phyloP scores from a whole-genome alignment of 2,888 invertebrate species.

The Mamestra brassicae region DNA sequence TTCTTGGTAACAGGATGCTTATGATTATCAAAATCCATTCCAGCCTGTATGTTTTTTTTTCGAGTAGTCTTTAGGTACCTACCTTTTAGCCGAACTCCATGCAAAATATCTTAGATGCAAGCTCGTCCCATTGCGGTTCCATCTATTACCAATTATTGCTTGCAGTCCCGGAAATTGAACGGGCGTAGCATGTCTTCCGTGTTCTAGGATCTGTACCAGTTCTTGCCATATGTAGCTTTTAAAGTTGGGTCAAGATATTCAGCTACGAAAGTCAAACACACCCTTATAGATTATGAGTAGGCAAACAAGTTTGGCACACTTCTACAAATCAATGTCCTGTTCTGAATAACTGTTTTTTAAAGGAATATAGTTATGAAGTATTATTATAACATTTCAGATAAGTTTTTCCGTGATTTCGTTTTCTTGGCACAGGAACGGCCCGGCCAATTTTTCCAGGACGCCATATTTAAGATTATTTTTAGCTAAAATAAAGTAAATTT shows the following conservation, averaged over 20 bases:
- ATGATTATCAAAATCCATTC: neutral
- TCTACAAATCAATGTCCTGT: too few relatives aligned
- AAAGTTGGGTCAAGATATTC: neutral
- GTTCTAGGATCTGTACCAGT: neutral
- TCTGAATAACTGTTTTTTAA: too few relatives aligned
- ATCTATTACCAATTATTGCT: constrained; percentile 21
- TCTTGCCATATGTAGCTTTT: neutral
- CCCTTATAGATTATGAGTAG: too few relatives aligned
- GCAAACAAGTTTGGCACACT: too few relatives aligned
- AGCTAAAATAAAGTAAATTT: too few relatives aligned
- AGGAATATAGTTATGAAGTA: neutral
- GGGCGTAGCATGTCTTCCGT: neutral
- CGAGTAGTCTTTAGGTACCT: neutral
- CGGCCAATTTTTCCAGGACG: too few relatives aligned
- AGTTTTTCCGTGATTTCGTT: too few relatives aligned
- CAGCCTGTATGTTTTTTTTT: neutral
- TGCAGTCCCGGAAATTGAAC: constrained; percentile 38
- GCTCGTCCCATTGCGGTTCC: constrained; percentile 17
- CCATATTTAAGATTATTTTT: too few relatives aligned
- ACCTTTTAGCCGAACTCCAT: neutral
- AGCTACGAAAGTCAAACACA: too few relatives aligned
- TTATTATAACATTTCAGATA: neutral
- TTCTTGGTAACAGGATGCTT: neutral
- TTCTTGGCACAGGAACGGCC: too few relatives aligned
- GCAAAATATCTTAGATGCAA: constrained; percentile 15